phyloP scores from a whole-genome alignment of 2,888 invertebrate species.

The Dryadula phaetusa region DNA sequence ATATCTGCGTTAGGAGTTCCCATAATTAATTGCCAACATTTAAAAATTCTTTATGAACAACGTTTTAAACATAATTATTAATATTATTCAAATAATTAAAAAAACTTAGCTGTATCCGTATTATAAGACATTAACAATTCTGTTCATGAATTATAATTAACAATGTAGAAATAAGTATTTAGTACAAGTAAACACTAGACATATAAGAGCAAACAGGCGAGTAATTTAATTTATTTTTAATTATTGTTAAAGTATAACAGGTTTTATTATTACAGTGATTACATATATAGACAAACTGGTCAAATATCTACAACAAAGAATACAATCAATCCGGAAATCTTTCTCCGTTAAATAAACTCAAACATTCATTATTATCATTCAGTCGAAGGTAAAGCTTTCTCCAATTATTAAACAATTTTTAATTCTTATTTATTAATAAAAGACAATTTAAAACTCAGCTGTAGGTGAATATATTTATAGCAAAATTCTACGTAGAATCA shows the following conservation, averaged over 20 bases:
- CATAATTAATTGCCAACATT: neutral
- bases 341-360: neutral
- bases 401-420: neutral
- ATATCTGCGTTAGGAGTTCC: too few species aligned
- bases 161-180: neutral
- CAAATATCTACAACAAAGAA: slow-evolving; percentile 5
- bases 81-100: neutral
- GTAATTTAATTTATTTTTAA: slow-evolving; percentile 4
- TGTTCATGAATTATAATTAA: neutral
- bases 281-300: neutral
- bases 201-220: slow-evolving; percentile 3
- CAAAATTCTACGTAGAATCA: neutral
- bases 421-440: too few species aligned
- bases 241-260: slow-evolving; percentile 8
- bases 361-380: neutral
- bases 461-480: neutral
- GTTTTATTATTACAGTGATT: neutral
- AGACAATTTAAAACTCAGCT: too few species aligned
- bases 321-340: neutral
- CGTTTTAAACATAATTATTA: neutral
- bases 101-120: neutral
- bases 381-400: neutral
- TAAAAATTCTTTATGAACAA: neutral
- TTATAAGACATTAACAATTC: neutral
- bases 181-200: neutral